Percentiles rank a stretch among this genome's conserved stretches.
Evolutionary conservation across 1,140 invertebrate species (phyloP).

Genomic region (Scaptomyza pallida): DNA sequence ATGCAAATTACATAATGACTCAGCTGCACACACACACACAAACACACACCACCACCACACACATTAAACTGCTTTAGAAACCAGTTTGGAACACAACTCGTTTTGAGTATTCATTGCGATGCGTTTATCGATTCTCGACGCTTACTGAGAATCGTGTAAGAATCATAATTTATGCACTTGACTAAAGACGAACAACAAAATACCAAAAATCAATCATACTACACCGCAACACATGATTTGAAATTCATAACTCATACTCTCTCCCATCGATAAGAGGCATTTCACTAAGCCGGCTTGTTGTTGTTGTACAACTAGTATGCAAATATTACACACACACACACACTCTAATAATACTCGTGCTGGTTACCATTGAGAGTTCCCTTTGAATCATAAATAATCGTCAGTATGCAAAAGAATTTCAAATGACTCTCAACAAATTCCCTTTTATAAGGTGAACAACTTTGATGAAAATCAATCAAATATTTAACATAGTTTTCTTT

Average conservation of each 20-base stretch:
- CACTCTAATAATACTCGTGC: background rate
- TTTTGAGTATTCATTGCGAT: conserved; percentile 4
- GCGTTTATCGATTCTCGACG: conserved; percentile 4
- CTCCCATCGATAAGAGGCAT: background rate
- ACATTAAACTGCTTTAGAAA: conserved; percentile 24
- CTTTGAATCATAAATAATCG: conserved; percentile 37
- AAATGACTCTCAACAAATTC: conserved; percentile 16
- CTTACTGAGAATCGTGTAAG: conserved; percentile 11
- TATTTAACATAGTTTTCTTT: conserved; percentile 22
- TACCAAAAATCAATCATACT: conserved; percentile 36
- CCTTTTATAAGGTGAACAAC: background rate
- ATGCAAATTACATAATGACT: conserved; percentile 30
- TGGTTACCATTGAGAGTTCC: conserved; percentile 26
- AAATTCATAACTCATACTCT: conserved; percentile 54
- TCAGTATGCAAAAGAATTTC: conserved; percentile 61
- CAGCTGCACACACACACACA: conserved; percentile 5
- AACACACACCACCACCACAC: background rate
- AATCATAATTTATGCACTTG: conserved; percentile 54
- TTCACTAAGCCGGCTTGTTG: background rate
- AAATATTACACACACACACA: conserved; percentile 8
- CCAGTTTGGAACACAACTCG: conserved; percentile 50
- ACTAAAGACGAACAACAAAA: conserved; percentile 24
- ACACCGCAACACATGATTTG: conserved; percentile 45
- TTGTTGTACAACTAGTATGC: background rate
- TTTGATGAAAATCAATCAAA: background rate